phyloP scores from a whole-genome alignment of 2,113 vertebrate genomes.

The Monopterus albus region DNA sequence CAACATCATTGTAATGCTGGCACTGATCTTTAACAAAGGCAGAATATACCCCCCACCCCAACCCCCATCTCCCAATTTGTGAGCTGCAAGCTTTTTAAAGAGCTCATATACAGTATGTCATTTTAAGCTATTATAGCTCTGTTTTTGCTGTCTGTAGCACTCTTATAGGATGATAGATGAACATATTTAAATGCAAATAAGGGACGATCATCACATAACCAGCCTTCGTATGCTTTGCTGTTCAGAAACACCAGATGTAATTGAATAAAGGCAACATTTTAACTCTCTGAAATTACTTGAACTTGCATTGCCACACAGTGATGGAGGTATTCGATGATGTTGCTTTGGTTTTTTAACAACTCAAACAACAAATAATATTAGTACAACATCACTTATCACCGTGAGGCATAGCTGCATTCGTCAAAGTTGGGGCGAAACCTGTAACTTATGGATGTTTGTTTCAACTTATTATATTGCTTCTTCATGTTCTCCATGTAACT shows the following conservation, averaged over 20 bases:
- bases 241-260: slow-evolving; percentile 3
- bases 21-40: slow-evolving; percentile 24
- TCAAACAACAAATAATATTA: slow-evolving; percentile 36
- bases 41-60: no score
- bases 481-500: no score
- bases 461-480: no score
- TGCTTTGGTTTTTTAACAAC: slow-evolving; percentile 34
- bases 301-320: slow-evolving; percentile 8
- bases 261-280: slow-evolving; percentile 42
- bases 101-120: slow-evolving; percentile 1
- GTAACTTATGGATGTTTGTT: no score
- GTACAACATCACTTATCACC: slow-evolving; percentile 27
- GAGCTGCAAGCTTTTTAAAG: slow-evolving; percentile 10
- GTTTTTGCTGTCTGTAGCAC: slow-evolving; percentile 6
- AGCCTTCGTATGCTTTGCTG: not conserved
- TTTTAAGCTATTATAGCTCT: not conserved
- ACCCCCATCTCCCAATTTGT: not conserved
- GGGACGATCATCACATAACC: not conserved
- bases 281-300: slow-evolving; percentile 19
- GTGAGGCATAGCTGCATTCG: not conserved
- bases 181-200: slow-evolving; percentile 64
- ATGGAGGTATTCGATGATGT: slow-evolving; percentile 28
- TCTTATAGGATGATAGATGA: slow-evolving; percentile 51
- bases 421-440: no score
- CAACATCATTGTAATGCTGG: slow-evolving; percentile 4